Evolutionary conservation across 2,888 invertebrate species (phyloP).

Genomic region (Apamea crenata): DNA sequence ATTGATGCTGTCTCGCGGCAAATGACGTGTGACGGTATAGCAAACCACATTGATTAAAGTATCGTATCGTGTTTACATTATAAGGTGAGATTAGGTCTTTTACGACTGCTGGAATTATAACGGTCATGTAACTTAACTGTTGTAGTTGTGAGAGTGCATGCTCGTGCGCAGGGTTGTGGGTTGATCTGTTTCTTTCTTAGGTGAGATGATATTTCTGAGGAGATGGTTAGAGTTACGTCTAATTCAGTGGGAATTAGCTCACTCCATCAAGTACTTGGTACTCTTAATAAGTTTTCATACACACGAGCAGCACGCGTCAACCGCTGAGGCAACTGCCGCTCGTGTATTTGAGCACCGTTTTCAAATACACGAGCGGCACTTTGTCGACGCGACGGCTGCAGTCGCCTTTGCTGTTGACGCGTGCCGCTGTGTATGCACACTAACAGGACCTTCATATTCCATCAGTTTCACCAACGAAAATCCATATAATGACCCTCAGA

Average conservation of each 20-base stretch:
- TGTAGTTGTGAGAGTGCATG: conserved; percentile 8
- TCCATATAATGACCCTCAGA: background rate
- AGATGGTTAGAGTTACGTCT: background rate
- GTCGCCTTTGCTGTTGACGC: background rate
- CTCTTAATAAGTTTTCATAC: background rate
- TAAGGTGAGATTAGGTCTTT: conserved; percentile 48
- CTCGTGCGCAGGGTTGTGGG: conserved; percentile 1
- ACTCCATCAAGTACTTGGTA: no score
- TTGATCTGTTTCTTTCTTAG: background rate
- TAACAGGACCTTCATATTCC: background rate
- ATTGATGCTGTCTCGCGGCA: conserved; percentile 72
- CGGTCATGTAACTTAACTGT: conserved; percentile 18
- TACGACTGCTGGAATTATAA: conserved; percentile 29
- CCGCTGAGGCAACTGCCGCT: no score
- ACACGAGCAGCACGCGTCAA: no score
- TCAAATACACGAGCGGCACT: background rate
- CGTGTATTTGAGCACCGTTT: no score
- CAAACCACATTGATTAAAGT: conserved; percentile 76
- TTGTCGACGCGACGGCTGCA: background rate
- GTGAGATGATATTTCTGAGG: background rate
- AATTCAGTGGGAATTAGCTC: background rate
- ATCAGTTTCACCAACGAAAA: background rate
- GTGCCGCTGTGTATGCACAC: background rate
- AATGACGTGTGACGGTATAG: conserved; percentile 80
- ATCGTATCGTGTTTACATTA: conserved; percentile 50